These are phyloP conservation scores for Phrynosoma platyrhinos DNA, from an alignment of 2,113 vertebrate genomes.

Conservation along the genomic window DNA sequence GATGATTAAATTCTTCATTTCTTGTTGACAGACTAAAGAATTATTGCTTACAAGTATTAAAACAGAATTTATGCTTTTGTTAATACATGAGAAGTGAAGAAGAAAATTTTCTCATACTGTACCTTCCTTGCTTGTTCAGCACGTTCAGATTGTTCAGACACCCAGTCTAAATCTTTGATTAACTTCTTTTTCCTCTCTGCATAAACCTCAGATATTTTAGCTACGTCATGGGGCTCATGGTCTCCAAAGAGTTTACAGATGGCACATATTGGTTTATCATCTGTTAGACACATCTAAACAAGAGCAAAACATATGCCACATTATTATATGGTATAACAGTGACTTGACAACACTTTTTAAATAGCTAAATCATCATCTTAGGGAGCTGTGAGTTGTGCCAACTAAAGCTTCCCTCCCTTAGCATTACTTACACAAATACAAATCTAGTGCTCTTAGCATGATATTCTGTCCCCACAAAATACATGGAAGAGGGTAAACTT, in stretches of 20 bases:
- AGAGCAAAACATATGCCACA: neutral
- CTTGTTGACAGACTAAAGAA: neutral
- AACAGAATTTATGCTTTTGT: slow-evolving; percentile 5
- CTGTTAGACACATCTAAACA: slow-evolving; percentile 51
- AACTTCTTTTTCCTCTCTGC: slow-evolving; percentile 53
- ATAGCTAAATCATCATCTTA: neutral
- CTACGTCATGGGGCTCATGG: slow-evolving; percentile 46
- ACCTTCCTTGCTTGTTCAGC: slow-evolving; percentile 22
- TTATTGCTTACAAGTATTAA: neutral
- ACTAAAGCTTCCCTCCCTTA: neutral
- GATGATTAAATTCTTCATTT: neutral
- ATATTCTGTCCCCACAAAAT: neutral
- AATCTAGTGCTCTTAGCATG: neutral
- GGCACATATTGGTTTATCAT: slow-evolving; percentile 53
- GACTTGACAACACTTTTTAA: neutral
- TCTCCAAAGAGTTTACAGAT: slow-evolving; percentile 62
- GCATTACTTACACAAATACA: neutral
- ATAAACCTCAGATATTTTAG: slow-evolving; percentile 47
- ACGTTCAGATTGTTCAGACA: slow-evolving; percentile 34
- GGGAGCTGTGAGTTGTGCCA: too few relatives aligned
- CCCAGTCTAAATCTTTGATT: slow-evolving; percentile 32
- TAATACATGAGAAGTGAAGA: neutral
- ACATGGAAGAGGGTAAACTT: neutral
- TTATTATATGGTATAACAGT: neutral
- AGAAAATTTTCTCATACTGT: neutral